A percentile compares a stretch with the other conserved stretches of the same genome.
phyloP scores from a whole-genome alignment of 2,797 vertebrate species.

The Onychomys torridus region DNA sequence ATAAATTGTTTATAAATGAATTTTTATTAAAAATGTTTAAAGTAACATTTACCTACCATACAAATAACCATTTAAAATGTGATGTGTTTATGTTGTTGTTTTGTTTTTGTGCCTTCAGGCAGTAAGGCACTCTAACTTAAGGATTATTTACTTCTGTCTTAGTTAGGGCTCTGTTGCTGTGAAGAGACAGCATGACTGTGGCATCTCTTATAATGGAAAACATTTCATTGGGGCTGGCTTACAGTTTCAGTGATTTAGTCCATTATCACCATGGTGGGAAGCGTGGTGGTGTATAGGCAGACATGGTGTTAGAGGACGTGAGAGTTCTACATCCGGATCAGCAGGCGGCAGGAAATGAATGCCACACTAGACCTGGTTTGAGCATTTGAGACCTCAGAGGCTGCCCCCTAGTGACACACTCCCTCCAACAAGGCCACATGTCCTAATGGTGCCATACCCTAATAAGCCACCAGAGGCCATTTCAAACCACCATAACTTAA shows the following conservation, averaged over 20 bases:
- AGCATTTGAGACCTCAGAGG: neutral
- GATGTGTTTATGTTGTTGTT: constrained; percentile 66
- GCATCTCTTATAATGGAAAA: neutral
- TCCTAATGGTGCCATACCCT: neutral
- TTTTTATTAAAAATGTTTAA: constrained; percentile 84
- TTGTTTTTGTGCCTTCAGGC: constrained; percentile 85
- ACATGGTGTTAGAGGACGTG: neutral
- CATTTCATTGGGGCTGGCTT: neutral
- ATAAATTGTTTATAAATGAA: constrained; percentile 79
- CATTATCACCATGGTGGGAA: neutral
- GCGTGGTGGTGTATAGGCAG: neutral
- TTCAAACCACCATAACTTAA: constrained; percentile 52
- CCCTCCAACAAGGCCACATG: neutral
- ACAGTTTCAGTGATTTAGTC: neutral
- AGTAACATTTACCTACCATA: constrained; percentile 61
- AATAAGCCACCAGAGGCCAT: neutral
- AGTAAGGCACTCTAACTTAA: constrained; percentile 85
- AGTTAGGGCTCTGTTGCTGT: neutral
- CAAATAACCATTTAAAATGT: constrained; percentile 75
- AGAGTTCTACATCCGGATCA: neutral
- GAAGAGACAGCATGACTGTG: neutral
- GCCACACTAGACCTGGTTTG: neutral
- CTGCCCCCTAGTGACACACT: neutral
- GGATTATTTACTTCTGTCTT: constrained; percentile 63
- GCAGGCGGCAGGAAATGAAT: neutral